Evolutionary conservation across 2,888 invertebrate genomes (phyloP).

Genomic region (Mechanitis mazaeus): DNA sequence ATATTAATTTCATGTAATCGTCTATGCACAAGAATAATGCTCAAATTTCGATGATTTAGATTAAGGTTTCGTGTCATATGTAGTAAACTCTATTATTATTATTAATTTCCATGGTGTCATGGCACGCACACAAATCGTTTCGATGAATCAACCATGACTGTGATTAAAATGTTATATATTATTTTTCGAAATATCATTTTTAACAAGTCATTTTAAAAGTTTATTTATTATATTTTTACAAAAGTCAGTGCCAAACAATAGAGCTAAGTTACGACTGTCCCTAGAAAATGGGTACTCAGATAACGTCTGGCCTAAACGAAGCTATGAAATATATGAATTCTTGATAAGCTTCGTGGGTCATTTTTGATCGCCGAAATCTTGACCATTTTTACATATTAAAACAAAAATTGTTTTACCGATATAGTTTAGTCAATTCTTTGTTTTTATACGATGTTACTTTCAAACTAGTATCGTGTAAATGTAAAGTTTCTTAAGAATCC

Average conservation of each 20-base stretch:
- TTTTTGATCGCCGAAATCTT: slow-evolving; percentile 73
- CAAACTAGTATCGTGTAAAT: slow-evolving; percentile 69
- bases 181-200: slow-evolving; percentile 54
- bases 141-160: slow-evolving; percentile 67
- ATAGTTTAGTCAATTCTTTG: slow-evolving; percentile 74
- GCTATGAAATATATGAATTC: slow-evolving; percentile 35
- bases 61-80: slow-evolving; percentile 75
- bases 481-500: slow-evolving; percentile 70
- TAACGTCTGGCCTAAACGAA: slow-evolving; percentile 62
- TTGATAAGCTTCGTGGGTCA: slow-evolving; percentile 60
- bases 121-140: slow-evolving; percentile 61
- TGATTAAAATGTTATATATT: slow-evolving; percentile 66
- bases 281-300: slow-evolving; percentile 63
- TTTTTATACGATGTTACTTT: slow-evolving; percentile 70
- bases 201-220: slow-evolving; percentile 40
- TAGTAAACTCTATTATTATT: slow-evolving; percentile 62
- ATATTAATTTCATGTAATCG: slow-evolving; percentile 65
- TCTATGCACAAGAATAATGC: slow-evolving; percentile 73
- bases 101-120: slow-evolving; percentile 60
- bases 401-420: slow-evolving; percentile 72
- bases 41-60: slow-evolving; percentile 73
- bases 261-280: slow-evolving; percentile 71
- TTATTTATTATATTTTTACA: slow-evolving; percentile 46
- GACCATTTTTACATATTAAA: slow-evolving; percentile 67
- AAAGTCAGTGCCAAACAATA: slow-evolving; percentile 74